phyloP scores from a whole-genome alignment of 64 coral and sea anemone genomes.

The Trachythela sp. region DNA sequence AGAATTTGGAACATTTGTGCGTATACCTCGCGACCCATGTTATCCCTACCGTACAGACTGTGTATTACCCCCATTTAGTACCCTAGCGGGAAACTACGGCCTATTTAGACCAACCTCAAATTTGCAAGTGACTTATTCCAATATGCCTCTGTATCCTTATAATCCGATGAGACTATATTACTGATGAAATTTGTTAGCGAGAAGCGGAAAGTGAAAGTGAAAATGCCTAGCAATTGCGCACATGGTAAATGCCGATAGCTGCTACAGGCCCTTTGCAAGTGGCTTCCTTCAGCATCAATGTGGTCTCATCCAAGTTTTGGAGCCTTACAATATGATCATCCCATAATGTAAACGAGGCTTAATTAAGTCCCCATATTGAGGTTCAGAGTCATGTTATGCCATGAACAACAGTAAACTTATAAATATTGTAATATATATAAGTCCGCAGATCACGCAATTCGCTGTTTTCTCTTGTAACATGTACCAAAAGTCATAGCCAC shows the following conservation, averaged over 20 bases:
- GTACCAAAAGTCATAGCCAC: too few relatives aligned
- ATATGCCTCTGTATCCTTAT: conserved; percentile 56
- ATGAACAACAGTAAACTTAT: too few relatives aligned
- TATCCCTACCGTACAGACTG: conserved; percentile 20
- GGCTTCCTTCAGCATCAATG: not conserved
- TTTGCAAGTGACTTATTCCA: conserved; percentile 55
- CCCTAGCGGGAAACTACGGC: conserved; percentile 26
- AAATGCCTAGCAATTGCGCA: too few relatives aligned
- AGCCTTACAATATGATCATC: too few relatives aligned
- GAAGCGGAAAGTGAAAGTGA: too few relatives aligned
- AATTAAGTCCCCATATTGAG: too few relatives aligned
- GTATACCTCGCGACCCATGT: conserved; percentile 39
- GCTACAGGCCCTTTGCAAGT: not conserved
- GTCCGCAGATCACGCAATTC: too few relatives aligned
- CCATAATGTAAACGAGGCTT: too few relatives aligned
- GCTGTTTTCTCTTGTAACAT: too few relatives aligned
- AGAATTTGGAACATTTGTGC: conserved; percentile 46
- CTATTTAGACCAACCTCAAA: conserved; percentile 47
- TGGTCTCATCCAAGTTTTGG: not conserved
- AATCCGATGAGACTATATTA: not conserved
- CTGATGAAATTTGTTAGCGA: not conserved
- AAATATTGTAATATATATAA: too few relatives aligned
- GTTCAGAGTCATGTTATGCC: too few relatives aligned
- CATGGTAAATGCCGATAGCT: too few relatives aligned
- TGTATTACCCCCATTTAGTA: conserved; percentile 23